phyloP scores from a whole-genome alignment of 2,888 invertebrate genomes.

The Carpatolechia fugitivella region DNA sequence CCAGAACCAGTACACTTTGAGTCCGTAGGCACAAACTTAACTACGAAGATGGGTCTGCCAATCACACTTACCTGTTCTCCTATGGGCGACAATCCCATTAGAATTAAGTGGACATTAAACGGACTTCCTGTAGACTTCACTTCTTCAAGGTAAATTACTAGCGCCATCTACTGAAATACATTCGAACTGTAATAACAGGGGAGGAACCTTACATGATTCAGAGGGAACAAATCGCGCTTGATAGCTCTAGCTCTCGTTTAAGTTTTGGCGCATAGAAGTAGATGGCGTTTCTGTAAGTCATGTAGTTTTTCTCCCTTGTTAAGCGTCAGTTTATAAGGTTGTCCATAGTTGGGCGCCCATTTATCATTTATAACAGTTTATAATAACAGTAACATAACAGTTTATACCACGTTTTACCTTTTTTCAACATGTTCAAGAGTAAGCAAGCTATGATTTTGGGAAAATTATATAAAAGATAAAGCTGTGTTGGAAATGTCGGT shows the following conservation, averaged over 20 bases:
- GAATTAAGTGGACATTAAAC: constrained; percentile 88
- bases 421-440: too few species aligned
- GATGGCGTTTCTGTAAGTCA: too few species aligned
- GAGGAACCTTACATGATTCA: background rate
- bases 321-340: too few species aligned
- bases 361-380: too few species aligned
- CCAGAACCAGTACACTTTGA: constrained; percentile 89
- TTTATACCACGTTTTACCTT: too few species aligned
- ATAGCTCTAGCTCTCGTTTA: background rate
- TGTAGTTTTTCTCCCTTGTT: too few species aligned
- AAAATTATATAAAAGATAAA: too few species aligned
- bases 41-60: constrained; percentile 86
- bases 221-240: background rate
- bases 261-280: too few species aligned
- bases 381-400: too few species aligned
- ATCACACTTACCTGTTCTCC: constrained; percentile 87
- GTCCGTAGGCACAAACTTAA: constrained; percentile 84
- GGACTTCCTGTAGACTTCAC: constrained; percentile 82
- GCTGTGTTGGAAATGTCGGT: too few species aligned
- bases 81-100: constrained; percentile 90
- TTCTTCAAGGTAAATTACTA: constrained; percentile 55
- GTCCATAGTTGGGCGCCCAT: too few species aligned
- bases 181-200: background rate
- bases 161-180: background rate
- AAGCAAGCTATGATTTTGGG: too few species aligned